Conservation (phyloP, 2,888 invertebrate species). For the Onthophagus sagittarius region DNA sequence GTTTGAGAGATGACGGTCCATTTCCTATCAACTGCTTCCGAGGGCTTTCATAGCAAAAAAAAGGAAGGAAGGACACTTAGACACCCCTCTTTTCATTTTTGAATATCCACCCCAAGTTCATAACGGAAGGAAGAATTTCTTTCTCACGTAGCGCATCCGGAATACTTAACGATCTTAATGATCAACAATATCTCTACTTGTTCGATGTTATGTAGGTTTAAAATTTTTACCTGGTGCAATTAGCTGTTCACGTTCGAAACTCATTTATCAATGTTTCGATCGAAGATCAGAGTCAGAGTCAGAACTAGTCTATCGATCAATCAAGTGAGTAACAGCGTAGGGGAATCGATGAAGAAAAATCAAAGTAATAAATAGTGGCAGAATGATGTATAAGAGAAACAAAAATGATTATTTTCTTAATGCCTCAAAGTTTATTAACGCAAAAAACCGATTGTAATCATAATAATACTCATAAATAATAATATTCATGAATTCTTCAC, state of each 20-base stretch:
- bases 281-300: background rate
- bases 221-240: conserved; percentile 5
- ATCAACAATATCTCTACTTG: background rate
- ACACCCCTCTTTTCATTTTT: background rate
- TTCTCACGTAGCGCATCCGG: background rate
- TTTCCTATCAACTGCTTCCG: conserved; percentile 9
- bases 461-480: background rate
- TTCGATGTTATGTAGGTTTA: background rate
- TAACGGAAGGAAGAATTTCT: background rate
- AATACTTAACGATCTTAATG: background rate
- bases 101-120: background rate
- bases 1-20: background rate
- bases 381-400: background rate
- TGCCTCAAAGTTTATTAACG: no score
- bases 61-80: background rate
- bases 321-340: conserved; percentile 4
- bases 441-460: background rate
- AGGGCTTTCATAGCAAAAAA: background rate
- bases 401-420: no score
- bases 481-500: background rate
- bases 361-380: conserved; percentile 6
- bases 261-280: conserved; percentile 5
- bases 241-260: conserved; percentile 4
- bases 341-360: background rate
- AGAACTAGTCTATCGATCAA: conserved; percentile 6